These are phyloP conservation scores for Buceros bicornis DNA, from an alignment of 2,797 vertebrate species.

Conservation along the genomic window DNA sequence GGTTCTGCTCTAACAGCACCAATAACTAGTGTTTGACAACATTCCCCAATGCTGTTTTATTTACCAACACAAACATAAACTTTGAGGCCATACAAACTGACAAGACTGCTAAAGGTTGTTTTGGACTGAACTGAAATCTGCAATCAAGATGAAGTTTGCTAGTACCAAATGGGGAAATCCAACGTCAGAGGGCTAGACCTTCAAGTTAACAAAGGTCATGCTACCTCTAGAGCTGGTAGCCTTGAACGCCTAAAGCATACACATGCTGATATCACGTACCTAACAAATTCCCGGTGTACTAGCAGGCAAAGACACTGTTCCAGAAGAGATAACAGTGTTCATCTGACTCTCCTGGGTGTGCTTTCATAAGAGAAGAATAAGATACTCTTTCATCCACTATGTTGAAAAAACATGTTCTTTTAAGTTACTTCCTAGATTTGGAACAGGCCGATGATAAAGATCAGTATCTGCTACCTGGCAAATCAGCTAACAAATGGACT, in stretches of 20 bases:
- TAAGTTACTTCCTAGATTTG: neutral
- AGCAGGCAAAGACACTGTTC: neutral
- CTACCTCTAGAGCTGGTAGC: neutral
- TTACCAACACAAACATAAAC: neutral
- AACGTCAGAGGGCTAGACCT: neutral
- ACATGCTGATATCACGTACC: accelerated
- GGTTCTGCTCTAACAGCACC: neutral
- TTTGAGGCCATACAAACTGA: neutral
- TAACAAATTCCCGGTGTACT: neutral
- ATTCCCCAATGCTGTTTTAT: neutral
- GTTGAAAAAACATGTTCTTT: neutral
- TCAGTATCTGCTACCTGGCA: neutral
- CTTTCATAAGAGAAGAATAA: neutral
- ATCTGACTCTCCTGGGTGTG: neutral
- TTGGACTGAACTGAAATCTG: neutral
- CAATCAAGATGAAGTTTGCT: neutral
- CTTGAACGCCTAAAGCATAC: neutral
- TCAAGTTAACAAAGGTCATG: neutral
- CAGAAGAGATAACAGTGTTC: neutral
- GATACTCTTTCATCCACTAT: neutral
- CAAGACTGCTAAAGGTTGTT: neutral
- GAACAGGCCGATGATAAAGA: neutral
- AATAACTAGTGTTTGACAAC: neutral
- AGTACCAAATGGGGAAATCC: neutral
- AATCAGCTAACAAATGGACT: neutral